Percentiles rank a stretch among this genome's conserved stretches.
Conservation (phyloP, 2,797 vertebrate genomes). For the Stomatorhinus walkeri region DNA sequence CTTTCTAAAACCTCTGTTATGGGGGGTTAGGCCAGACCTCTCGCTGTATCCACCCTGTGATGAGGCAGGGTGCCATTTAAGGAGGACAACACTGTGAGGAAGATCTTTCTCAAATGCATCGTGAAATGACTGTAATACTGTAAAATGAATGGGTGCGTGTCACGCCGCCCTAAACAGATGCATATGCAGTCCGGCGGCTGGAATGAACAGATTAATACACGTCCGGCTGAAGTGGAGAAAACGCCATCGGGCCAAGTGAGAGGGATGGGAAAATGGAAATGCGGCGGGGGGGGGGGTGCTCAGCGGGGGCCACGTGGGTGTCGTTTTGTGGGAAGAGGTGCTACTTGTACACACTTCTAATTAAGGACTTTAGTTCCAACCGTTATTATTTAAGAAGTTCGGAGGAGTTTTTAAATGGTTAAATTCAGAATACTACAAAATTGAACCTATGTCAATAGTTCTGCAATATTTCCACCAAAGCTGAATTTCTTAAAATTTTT, state of each 20-base stretch:
- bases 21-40: slow-evolving; percentile 21
- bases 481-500: not conserved
- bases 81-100: slow-evolving; percentile 18
- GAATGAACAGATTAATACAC: not conserved
- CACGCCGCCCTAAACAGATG: slow-evolving; percentile 37
- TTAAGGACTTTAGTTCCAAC: not conserved
- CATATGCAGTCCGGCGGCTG: not conserved
- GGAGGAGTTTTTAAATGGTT: not conserved
- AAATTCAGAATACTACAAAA: not conserved
- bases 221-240: not conserved
- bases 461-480: not conserved
- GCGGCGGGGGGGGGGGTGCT: no score
- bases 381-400: not conserved
- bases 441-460: not conserved
- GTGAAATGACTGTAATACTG: slow-evolving; percentile 60
- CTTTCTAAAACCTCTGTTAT: slow-evolving; percentile 45
- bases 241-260: not conserved
- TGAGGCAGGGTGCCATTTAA: slow-evolving; percentile 51
- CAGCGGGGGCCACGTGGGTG: not conserved
- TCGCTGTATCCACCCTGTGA: slow-evolving; percentile 55
- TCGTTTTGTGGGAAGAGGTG: not conserved
- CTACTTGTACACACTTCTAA: not conserved
- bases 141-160: slow-evolving; percentile 56
- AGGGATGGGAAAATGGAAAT: not conserved
- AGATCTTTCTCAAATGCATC: slow-evolving; percentile 42